Conservation (phyloP, 2,113 vertebrate species). For the Patagioenas fasciata region DNA sequence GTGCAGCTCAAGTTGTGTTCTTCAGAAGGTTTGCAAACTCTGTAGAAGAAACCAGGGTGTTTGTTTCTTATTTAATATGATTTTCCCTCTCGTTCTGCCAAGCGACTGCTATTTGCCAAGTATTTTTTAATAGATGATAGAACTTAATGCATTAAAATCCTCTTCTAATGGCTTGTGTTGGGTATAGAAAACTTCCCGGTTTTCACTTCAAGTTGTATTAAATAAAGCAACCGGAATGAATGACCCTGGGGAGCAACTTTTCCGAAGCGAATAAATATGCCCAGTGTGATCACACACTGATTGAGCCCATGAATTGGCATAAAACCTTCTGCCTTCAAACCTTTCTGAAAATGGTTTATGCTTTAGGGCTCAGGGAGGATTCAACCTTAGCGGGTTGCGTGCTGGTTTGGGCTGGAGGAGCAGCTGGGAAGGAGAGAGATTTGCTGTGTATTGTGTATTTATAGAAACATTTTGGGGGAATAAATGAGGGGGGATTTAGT, state of each 20-base stretch:
- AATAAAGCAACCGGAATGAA: conserved; percentile 19
- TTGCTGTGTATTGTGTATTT: background rate
- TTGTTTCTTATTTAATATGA: background rate
- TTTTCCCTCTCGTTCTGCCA: rapidly evolving
- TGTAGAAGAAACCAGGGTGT: background rate
- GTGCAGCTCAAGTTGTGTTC: background rate
- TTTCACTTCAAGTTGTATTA: background rate
- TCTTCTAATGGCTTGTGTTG: background rate
- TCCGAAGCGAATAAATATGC: background rate
- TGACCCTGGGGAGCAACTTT: conserved; percentile 1
- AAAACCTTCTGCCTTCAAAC: background rate
- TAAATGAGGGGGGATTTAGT: background rate
- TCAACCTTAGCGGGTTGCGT: background rate
- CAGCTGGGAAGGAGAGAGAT: background rate
- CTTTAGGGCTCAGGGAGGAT: background rate
- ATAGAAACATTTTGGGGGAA: background rate
- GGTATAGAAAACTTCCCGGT: background rate
- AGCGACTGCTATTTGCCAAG: background rate
- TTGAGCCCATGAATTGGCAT: background rate
- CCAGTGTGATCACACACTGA: background rate
- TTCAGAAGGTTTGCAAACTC: background rate
- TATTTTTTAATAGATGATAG: background rate
- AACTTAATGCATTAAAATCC: background rate
- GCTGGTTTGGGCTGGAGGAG: background rate
- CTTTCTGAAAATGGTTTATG: background rate